phyloP scores from a whole-genome alignment of 2,113 vertebrate species.

The Silurus asotus region DNA sequence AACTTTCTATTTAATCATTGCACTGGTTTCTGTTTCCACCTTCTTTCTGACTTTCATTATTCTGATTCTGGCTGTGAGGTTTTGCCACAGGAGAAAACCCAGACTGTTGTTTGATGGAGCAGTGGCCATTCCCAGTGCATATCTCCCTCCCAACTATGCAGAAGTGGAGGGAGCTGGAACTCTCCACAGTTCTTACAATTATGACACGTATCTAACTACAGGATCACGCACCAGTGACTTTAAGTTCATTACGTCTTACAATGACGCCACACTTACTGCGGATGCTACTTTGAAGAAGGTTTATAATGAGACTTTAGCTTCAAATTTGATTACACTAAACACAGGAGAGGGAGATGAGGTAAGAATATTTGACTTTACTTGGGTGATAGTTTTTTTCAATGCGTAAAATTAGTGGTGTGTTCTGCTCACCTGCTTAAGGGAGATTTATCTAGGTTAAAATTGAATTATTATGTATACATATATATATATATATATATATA shows the following conservation, averaged over 20 bases:
- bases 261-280: constrained; percentile 38
- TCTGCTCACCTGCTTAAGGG: no score
- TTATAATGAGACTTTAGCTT: neutral
- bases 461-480: no score
- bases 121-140: constrained; percentile 33
- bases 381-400: no score
- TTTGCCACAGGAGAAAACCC: constrained; percentile 50
- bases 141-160: constrained; percentile 38
- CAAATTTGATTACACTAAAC: neutral
- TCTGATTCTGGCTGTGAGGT: constrained; percentile 64
- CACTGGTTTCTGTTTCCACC: constrained; percentile 64
- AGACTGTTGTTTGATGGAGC: constrained; percentile 56
- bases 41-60: constrained; percentile 70
- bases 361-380: neutral
- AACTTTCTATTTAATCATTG: constrained; percentile 61
- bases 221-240: constrained; percentile 45
- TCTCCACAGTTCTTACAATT: constrained; percentile 42
- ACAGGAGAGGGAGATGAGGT: neutral
- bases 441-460: no score
- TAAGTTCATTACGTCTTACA: constrained; percentile 43
- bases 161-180: constrained; percentile 41
- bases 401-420: no score
- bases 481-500: no score
- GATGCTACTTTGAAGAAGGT: neutral
- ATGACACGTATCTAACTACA: constrained; percentile 41